Percentiles rank a stretch among this genome's conserved stretches.
Evolutionary conservation across 2,113 vertebrate species (phyloP).

Genomic region (Pungitius pungitius): DNA sequence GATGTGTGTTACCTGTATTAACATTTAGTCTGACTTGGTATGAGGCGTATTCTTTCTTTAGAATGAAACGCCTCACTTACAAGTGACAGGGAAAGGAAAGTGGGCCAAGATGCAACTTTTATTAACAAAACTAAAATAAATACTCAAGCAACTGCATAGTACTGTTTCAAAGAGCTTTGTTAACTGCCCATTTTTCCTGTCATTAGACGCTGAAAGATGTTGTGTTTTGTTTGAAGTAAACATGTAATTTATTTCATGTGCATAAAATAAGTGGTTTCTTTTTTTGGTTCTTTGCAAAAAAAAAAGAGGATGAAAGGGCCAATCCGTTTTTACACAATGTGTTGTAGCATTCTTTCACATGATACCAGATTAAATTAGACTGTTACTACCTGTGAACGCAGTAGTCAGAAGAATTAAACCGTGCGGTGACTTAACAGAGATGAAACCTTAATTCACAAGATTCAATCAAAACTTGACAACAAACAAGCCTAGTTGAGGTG

Average conservation of each 20-base stretch:
- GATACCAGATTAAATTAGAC: constrained; percentile 58
- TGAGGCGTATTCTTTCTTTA: neutral
- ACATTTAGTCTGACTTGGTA: neutral
- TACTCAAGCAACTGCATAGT: constrained; percentile 4
- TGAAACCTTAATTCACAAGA: constrained; percentile 76
- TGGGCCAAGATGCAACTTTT: neutral
- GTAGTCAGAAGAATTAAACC: constrained; percentile 67
- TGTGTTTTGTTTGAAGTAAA: constrained; percentile 23
- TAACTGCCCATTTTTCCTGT: constrained; percentile 1
- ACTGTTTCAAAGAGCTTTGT: constrained; percentile 28
- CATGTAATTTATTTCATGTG: constrained; percentile 21
- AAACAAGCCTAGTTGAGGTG: constrained; percentile 74
- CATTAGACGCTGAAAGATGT: constrained; percentile 14
- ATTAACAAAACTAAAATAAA: neutral
- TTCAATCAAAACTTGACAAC: constrained; percentile 77
- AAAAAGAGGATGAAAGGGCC: constrained; percentile 21
- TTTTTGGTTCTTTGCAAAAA: constrained; percentile 21
- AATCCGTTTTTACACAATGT: constrained; percentile 28
- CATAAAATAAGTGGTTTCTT: constrained; percentile 18
- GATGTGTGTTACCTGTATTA: neutral
- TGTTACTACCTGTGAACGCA: constrained; percentile 54
- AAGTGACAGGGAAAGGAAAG: neutral
- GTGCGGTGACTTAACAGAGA: constrained; percentile 63
- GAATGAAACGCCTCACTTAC: constrained; percentile 5
- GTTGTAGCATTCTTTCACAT: constrained; percentile 37